Percentiles rank a stretch among this genome's conserved stretches.
These are phyloP conservation scores for Mycogona germanica DNA, from an alignment of 2,888 invertebrate genomes.

Conservation along the genomic window DNA sequence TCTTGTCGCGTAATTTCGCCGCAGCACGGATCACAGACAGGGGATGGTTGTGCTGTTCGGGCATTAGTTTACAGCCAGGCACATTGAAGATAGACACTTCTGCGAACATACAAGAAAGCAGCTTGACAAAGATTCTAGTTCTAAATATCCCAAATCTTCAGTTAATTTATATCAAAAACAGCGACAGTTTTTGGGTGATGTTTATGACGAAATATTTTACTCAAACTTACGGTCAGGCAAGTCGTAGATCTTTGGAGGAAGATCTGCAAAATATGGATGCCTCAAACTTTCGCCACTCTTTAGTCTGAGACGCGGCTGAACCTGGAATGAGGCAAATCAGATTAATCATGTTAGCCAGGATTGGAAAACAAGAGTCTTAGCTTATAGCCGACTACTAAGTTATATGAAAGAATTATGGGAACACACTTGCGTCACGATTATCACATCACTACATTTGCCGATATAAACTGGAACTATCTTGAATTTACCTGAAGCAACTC, in stretches of 20 bases:
- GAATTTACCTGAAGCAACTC: conserved; percentile 51
- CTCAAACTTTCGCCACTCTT: conserved; percentile 66
- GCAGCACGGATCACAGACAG: conserved; percentile 18
- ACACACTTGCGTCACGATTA: too few species aligned
- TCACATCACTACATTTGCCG: background rate
- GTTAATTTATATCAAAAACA: background rate
- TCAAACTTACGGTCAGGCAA: conserved; percentile 73
- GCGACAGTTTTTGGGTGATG: background rate
- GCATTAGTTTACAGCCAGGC: conserved; percentile 74
- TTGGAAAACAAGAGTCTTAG: background rate
- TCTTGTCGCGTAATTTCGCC: conserved; percentile 15
- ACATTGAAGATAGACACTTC: conserved; percentile 92
- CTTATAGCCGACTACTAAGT: background rate
- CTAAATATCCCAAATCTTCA: background rate
- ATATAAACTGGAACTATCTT: background rate
- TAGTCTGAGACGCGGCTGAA: conserved; percentile 68
- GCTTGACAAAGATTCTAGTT: too few species aligned
- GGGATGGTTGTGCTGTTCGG: conserved; percentile 42
- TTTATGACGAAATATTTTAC: background rate
- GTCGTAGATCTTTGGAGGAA: conserved; percentile 79
- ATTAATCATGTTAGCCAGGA: too few species aligned
- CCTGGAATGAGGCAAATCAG: conserved; percentile 26
- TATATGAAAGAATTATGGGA: conserved; percentile 5
- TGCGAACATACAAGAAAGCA: conserved; percentile 43
- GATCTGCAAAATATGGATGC: conserved; percentile 80